Evolutionary conservation across 1,140 invertebrate species (phyloP), one percentile per base, ranked within the genome.

Genomic region (Diabrotica undecimpunctata): DNA sequence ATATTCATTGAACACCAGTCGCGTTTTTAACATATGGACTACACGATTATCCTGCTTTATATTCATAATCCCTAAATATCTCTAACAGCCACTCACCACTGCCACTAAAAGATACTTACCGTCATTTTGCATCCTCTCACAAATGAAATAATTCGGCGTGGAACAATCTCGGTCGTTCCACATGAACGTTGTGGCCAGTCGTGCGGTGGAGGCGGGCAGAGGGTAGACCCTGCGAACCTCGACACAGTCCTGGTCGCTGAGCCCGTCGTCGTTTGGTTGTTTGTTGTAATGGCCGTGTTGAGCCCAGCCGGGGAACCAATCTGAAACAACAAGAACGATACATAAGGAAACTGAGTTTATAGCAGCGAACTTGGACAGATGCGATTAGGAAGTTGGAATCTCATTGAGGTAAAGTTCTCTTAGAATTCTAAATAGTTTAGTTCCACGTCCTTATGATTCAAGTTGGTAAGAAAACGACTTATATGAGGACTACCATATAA

Each of bases 241-340:
- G 14, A 93, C 87, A 78, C 91, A 93, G 77, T 92, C 89, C 75
- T 92, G 89, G 0, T 85, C 84, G 39, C 88, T 88, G 5, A 88
- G 81, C 0, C 90, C 90, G 71, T 93, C 91, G 75, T 92, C 91
- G 76, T 90, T 92, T 0, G 91, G 91, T 77, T 93, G 90, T 39
- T 82, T 79, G 66, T 87, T 87, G 74, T 87, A 86, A 66, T 85
- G 82, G 0, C 83, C 82, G 65, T 83, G 80, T 54, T 85, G 76
- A 7, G 79, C 68, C 88, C 89, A 91, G 0, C 91, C 91, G 6
- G 87, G 85, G 78, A 91, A 92, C 90, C 91, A 93, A 77, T 92
- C 90, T 92, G 78, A 5, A 74, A 76, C 66, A 64, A 68, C 13
- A 38, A 36, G 38, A 58, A 38, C n/a, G n/a, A n/a, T n/a, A n/a